Base-by-base conservation (phyloP, 2,797 vertebrate genomes). In the Peromyscus nudipes region DNA sequence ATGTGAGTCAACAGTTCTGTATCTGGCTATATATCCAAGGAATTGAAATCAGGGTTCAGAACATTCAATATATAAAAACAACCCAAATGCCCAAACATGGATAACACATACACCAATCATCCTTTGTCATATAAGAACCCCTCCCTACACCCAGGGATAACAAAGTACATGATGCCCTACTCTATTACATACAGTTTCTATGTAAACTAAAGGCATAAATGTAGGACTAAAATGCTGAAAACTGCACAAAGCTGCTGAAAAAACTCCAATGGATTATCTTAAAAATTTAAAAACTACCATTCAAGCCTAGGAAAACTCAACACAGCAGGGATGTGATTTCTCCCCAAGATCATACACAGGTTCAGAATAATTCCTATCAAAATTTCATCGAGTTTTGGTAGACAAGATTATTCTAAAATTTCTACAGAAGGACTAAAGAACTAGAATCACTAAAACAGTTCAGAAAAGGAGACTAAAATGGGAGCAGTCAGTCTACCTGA, bases 371-470 rank as follows among this genome's bases (percentile, higher is more conserved):
- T 67, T 62, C 10, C 29, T 57, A 49, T 43, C 31, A 82, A 86
- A 79, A 86, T 57, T 46, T 23, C 29, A 69, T 43, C 1, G 86
- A 73, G 60, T 34, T 80, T 92, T 92, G 31, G 19, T 73, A 52
- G 6, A 67, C 31, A 82, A 49, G 0, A 82, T 88, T 94, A 94
- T 94, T 62, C n/a, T n/a, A 46, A 96, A 96, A 73, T 37, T 27
- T 34, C 76, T 31, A 40, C 23, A 1, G 31, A 77, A 93, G 89
- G 8, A 46, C 25, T 77, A 83, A 89, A 46, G 3, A 82, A 60
- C 27, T 60, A 49, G 13, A 84, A 83, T 86, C 23, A 65, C 8
- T 57, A 69, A 62, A 65, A 79, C 7, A 93, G 55, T 64, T 95
- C 43, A 84, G 37, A 34, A 71, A 80, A 57, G 21, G 4, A 90